Base-by-base conservation (phyloP, 2,113 vertebrate species). In the Phalacrocorax pelagicus region DNA sequence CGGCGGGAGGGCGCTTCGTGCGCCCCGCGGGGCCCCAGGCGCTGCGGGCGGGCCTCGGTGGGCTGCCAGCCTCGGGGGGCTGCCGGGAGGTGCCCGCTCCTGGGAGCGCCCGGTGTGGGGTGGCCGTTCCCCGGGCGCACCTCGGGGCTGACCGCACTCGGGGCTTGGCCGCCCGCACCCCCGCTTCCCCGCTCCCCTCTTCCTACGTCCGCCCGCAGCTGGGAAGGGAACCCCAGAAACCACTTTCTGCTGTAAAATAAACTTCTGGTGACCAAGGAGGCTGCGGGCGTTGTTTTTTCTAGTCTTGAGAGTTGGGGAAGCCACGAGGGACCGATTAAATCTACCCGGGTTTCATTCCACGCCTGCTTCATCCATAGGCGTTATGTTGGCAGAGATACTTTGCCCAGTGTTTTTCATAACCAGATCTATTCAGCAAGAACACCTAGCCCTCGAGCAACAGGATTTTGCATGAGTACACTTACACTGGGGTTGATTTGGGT, bases 381-480 rank as follows among this genome's bases (percentile, higher is more conserved):
- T 49, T 36, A 1, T 11, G 12, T 34, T 14, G 67, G 40, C 1
- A 1, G 11, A 7, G 62, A 4, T 34, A 1, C 19, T 27, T 71
- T 42, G 30, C 36, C n/a, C 38, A 1, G 40, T 6, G 34, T 2
- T 73, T 51, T 72, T 19, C 24, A 1, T 12, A 29, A 17, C 32
- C 22, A 30, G 2, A 1, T 1, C 0, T 3, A 10, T 32, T 34
- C 23, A 16, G 32, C 61, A 14, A 21, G 29, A 32, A 2, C 29
- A 5, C 32, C 12, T 10, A 0, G 1, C 23, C 69, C 15, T 30
- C 3, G 3, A n/a, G 29, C 5, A 2, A n/a, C 57, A 2, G 42
- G 44, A 8, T 16, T 26, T 38, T 0, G 0, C 29, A 0, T 2
- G 40, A 65, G 8, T 6, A 3, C 6, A 0, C 9, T 2, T 1